Base-by-base conservation (phyloP, 2,797 vertebrate genomes). In the Squalus acanthias region DNA sequence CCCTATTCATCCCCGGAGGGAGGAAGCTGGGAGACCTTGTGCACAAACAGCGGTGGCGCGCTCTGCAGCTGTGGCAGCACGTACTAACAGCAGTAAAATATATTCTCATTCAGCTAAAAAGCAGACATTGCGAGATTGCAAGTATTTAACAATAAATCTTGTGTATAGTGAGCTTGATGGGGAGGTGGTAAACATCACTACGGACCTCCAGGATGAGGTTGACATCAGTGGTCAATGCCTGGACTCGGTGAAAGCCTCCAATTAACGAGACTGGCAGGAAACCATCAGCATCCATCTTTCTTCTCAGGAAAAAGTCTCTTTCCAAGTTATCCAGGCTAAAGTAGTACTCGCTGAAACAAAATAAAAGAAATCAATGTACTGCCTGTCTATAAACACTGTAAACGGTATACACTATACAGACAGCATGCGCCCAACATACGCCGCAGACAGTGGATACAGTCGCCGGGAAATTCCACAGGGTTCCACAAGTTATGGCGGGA, bases 321-420 rank as follows among this genome's bases (percentile, higher is more conserved):
- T 99, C 98, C 98, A 99, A 97, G 97, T 99, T 99, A 97, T 99
- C 99, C 97, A 99, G 98, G 0, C 99, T 99, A 98, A 99, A 99
- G 98, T 99, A 99, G 97, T 99, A 99, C 74, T 99, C 99, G 85
- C 99, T 99, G 96, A 15, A 96, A 69, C 13, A 57, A 53, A 89
- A 89, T 53, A 89, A 74, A 91, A 91, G 0, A 50, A 24, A 74
- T 95, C 8, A 53, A 74, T 50, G 53, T 20, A 22, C 9, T 29
- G 3, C 69, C 53, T 50, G 53, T 9, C 7, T 53, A 74, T 63
- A 63, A 8, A 63, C 6, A 63, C 2, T 63, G 60, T 10, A 63
- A 63, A 7, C 5, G 9, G 60, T 63, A 63, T 63, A 63, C 60
- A 63, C 60, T 63, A 63, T 63, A 63, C 60, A 63, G 60, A 63